Conservation (phyloP, 2,113 vertebrate species). For the Oophaga pumilio region DNA sequence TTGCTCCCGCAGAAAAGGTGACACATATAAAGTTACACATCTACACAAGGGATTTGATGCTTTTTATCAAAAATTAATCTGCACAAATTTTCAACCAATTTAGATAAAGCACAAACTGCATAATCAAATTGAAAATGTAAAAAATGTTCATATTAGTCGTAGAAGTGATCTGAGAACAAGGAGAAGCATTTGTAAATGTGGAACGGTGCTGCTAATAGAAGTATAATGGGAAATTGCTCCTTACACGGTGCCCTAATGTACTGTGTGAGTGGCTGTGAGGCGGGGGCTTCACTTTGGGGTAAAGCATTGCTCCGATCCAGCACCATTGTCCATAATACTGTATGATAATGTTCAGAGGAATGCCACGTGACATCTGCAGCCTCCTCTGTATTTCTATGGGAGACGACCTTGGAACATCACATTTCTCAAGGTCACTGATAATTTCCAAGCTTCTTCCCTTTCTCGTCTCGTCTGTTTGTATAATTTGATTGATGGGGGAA, state of each 20-base stretch:
- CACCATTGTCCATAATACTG: background rate
- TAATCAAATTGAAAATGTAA: too few relatives aligned
- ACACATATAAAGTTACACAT: too few relatives aligned
- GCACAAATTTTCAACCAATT: too few relatives aligned
- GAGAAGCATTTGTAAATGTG: background rate
- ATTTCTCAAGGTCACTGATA: slow-evolving; percentile 1
- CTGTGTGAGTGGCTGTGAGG: background rate
- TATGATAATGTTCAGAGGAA: background rate
- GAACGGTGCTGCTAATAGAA: background rate
- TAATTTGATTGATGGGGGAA: slow-evolving; percentile 41
- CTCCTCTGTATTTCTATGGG: background rate
- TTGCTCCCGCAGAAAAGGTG: too few relatives aligned
- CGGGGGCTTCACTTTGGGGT: background rate
- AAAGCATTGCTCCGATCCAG: background rate
- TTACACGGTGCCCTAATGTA: background rate
- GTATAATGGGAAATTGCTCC: background rate
- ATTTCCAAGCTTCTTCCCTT: slow-evolving; percentile 12
- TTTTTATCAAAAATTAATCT: too few relatives aligned
- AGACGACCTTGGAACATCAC: background rate
- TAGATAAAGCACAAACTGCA: too few relatives aligned
- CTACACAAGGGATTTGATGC: too few relatives aligned
- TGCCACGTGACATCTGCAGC: background rate
- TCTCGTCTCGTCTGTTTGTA: background rate
- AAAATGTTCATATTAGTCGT: too few relatives aligned
- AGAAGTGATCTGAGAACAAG: too few relatives aligned